Conservation (phyloP, 1,140 invertebrate species). For the Drosophila subpulchrella region DNA sequence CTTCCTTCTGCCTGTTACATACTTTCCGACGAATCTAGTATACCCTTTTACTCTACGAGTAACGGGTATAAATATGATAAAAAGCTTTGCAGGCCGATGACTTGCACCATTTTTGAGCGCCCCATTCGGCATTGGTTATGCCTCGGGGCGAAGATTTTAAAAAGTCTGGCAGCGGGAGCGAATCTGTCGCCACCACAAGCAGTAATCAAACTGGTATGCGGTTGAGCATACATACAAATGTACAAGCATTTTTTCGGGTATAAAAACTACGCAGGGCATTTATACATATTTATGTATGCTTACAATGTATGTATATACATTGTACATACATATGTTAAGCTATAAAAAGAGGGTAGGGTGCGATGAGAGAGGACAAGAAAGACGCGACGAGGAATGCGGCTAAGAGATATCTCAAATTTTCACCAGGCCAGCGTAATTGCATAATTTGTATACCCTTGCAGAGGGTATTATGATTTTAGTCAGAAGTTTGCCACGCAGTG, state of each 20-base stretch:
- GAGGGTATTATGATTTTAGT: too few relatives aligned
- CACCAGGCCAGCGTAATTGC: slow-evolving; percentile 63
- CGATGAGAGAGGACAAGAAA: slow-evolving; percentile 8
- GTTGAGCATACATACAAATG: slow-evolving; percentile 38
- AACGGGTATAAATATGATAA: too few relatives aligned
- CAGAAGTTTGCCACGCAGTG: too few relatives aligned
- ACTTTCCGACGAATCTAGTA: too few relatives aligned
- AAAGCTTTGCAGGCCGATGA: not conserved
- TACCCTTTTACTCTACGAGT: too few relatives aligned
- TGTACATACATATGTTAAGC: not conserved
- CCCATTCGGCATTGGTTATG: slow-evolving; percentile 50
- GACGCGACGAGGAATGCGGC: slow-evolving; percentile 2
- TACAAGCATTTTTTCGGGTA: slow-evolving; percentile 7
- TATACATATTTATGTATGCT: too few relatives aligned
- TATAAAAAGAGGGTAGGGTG: not conserved
- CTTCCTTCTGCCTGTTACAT: too few relatives aligned
- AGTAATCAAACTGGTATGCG: slow-evolving; percentile 71
- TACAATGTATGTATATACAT: not conserved
- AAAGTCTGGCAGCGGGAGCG: slow-evolving; percentile 63
- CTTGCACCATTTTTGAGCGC: not conserved
- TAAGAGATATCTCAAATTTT: slow-evolving; percentile 38
- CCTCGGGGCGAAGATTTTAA: slow-evolving; percentile 31
- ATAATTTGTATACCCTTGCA: too few relatives aligned
- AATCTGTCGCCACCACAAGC: slow-evolving; percentile 64
- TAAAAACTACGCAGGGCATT: too few relatives aligned